These are phyloP conservation scores for Dyspetes luteomarginatus DNA, from an alignment of 2,888 invertebrate genomes.

Conservation along the genomic window DNA sequence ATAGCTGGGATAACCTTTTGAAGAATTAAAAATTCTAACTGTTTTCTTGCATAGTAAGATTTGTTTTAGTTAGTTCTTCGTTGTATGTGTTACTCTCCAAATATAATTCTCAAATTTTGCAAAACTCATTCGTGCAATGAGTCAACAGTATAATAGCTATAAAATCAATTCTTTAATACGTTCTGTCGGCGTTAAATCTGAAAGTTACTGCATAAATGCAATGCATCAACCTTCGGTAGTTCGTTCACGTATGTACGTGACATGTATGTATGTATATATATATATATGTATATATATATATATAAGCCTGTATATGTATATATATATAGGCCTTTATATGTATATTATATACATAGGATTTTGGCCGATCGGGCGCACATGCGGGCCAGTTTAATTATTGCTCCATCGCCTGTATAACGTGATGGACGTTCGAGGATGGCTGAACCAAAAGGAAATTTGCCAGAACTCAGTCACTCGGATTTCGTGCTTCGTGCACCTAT, in stretches of 20 bases:
- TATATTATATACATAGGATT: not conserved
- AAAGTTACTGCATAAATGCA: not conserved
- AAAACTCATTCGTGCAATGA: not conserved
- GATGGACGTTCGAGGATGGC: constrained; percentile 53
- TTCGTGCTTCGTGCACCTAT: not conserved
- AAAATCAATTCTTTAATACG: constrained; percentile 1
- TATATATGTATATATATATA: not conserved
- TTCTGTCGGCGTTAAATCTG: not conserved
- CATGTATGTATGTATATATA: not conserved
- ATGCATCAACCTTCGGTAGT: constrained; percentile 8
- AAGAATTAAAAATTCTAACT: no score
- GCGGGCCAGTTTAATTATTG: constrained; percentile 47
- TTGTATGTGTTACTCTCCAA: no score
- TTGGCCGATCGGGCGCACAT: not conserved
- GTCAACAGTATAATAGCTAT: no score
- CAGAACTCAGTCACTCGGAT: constrained; percentile 7
- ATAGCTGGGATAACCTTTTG: no score
- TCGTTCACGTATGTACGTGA: constrained; percentile 49
- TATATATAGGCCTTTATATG: not conserved
- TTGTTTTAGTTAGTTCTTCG: no score
- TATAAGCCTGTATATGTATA: not conserved
- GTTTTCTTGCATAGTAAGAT: no score
- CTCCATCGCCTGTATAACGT: constrained; percentile 52
- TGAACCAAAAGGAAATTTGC: constrained; percentile 29
- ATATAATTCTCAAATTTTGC: no score